Percentiles rank a stretch among this genome's conserved stretches.
phyloP scores from a whole-genome alignment of 2,113 vertebrate species.

The Sialia sialis region DNA sequence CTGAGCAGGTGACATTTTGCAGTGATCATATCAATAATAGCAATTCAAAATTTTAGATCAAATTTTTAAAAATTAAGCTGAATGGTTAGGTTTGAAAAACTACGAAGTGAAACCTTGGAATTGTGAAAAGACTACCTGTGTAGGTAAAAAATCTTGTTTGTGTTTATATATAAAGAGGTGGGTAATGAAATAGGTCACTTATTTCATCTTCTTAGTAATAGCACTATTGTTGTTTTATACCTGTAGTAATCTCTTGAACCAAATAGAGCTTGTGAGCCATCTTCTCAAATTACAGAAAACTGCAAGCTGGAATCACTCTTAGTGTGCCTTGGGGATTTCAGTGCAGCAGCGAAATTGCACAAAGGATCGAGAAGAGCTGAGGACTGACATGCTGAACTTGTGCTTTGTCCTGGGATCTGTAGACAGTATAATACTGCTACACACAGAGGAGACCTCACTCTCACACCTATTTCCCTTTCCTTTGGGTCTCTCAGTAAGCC shows the following conservation, averaged over 20 bases:
- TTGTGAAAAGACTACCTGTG: neutral
- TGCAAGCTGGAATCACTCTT: neutral
- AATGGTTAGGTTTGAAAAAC: neutral
- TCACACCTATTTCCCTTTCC: neutral
- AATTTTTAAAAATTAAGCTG: neutral
- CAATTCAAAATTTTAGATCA: neutral
- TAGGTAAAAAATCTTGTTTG: neutral
- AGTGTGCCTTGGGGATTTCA: neutral
- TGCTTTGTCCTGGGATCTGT: neutral
- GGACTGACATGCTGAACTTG: neutral
- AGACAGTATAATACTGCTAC: neutral
- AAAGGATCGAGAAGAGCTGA: accelerated
- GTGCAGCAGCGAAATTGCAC: neutral
- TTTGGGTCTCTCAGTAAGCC: neutral
- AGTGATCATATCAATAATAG: neutral
- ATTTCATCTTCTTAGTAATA: neutral
- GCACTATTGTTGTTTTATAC: neutral
- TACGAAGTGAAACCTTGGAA: neutral
- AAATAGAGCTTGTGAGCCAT: neutral
- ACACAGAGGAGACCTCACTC: neutral
- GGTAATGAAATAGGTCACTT: neutral
- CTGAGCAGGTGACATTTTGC: neutral
- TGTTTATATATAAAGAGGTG: neutral
- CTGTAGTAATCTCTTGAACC: neutral
- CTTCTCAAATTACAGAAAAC: neutral